These are phyloP conservation scores for Pipistrellus kuhlii DNA, from an alignment of 2,797 vertebrate species.

Conservation along the genomic window DNA sequence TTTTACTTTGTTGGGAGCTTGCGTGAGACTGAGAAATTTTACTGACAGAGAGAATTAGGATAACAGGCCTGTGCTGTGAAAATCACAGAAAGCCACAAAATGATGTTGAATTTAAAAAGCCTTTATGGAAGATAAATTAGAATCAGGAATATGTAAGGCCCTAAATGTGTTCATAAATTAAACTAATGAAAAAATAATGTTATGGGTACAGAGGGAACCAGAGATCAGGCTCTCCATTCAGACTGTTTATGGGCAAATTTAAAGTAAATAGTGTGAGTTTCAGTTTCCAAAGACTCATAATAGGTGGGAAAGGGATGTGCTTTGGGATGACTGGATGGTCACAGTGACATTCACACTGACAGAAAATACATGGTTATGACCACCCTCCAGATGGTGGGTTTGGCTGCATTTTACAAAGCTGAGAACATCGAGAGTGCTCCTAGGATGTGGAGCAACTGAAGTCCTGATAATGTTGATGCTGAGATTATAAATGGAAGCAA, in stretches of 20 bases:
- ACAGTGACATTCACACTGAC: neutral
- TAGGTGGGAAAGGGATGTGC: neutral
- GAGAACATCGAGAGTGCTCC: neutral
- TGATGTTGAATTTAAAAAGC: neutral
- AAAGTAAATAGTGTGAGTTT: slow-evolving; percentile 25
- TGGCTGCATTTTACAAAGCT: neutral
- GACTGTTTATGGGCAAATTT: neutral
- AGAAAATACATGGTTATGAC: neutral
- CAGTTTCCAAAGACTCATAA: neutral
- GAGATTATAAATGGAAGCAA: neutral
- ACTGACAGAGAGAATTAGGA: neutral
- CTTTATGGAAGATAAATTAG: neutral
- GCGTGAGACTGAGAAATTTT: neutral
- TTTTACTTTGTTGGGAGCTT: neutral
- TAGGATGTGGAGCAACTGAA: neutral
- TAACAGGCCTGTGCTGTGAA: neutral
- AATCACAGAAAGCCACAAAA: slow-evolving; percentile 25
- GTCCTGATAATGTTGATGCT: neutral
- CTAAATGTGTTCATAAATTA: neutral
- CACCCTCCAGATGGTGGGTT: neutral
- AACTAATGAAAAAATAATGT: neutral
- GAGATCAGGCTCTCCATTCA: neutral
- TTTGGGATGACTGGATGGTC: neutral
- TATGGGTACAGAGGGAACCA: neutral
- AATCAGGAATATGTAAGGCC: neutral